Evolutionary conservation across 2,113 vertebrate genomes (phyloP).

Genomic region (Capreolus pygargus): DNA sequence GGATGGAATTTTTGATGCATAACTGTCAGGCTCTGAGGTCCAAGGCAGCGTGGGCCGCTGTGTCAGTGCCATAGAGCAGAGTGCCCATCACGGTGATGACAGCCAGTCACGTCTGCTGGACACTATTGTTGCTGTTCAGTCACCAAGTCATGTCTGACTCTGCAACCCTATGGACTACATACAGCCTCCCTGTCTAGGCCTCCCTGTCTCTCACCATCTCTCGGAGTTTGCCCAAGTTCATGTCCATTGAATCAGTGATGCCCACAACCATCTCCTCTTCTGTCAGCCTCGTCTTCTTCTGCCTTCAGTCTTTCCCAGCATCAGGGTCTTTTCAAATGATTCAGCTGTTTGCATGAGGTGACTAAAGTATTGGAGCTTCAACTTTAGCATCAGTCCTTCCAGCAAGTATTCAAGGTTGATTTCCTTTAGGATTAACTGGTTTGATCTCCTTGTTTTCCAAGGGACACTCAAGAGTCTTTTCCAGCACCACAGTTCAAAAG

Average conservation of each 20-base stretch:
- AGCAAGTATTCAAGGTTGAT: neutral
- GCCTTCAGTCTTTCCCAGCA: neutral
- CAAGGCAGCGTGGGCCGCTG: accelerated
- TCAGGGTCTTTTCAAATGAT: neutral
- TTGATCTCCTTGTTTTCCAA: neutral
- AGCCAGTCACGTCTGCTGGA: accelerated
- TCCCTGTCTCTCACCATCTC: neutral
- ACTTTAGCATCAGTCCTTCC: neutral
- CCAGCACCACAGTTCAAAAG: neutral
- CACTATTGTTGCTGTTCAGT: neutral
- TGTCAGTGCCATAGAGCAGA: accelerated
- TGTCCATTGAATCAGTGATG: neutral
- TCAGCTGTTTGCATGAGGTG: neutral
- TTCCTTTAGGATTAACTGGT: neutral
- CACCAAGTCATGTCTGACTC: neutral
- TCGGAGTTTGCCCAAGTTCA: neutral
- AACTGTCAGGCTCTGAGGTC: neutral
- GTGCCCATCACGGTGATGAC: accelerated
- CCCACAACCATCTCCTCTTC: neutral
- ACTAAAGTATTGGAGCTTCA: neutral
- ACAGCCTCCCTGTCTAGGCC: neutral
- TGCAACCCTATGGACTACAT: neutral
- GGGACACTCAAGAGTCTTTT: neutral
- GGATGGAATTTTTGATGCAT: accelerated
- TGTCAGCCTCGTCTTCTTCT: neutral